phyloP scores from a whole-genome alignment of 1,140 invertebrate genomes.

The Cepaea nemoralis region DNA sequence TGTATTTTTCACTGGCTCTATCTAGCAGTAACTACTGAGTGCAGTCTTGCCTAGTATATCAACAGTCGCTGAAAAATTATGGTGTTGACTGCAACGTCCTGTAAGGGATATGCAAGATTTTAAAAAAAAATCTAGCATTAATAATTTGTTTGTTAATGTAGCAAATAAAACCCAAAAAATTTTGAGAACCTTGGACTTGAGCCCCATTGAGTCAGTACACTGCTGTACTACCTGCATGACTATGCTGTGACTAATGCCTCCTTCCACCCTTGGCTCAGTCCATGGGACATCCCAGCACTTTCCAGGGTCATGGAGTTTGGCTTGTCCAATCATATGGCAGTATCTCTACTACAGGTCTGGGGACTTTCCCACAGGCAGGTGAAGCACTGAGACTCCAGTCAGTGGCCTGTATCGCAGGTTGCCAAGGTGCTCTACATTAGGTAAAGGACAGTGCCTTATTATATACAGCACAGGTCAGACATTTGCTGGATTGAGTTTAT shows the following conservation, averaged over 20 bases:
- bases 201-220: conserved; percentile 56
- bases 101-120: too few relatives aligned
- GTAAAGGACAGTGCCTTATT: neutral
- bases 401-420: conserved; percentile 50
- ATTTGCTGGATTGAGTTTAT: too few relatives aligned
- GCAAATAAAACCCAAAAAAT: too few relatives aligned
- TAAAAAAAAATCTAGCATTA: too few relatives aligned
- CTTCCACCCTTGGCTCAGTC: conserved; percentile 49
- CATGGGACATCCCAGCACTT: conserved; percentile 46
- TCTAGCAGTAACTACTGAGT: too few relatives aligned
- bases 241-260: conserved; percentile 56
- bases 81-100: too few relatives aligned
- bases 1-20: too few relatives aligned
- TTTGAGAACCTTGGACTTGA: conserved; percentile 46
- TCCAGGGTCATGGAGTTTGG: conserved; percentile 21
- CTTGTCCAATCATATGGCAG: conserved; percentile 27
- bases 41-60: too few relatives aligned
- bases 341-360: conserved; percentile 57
- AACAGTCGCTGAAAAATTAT: too few relatives aligned
- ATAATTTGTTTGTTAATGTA: too few relatives aligned
- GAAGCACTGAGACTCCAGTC: conserved; percentile 47
- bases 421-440: conserved; percentile 31
- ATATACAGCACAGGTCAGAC: neutral
- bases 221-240: conserved; percentile 54
- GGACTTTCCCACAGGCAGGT: conserved; percentile 57